These are phyloP conservation scores for Tinea trinotella DNA, from an alignment of 2,888 invertebrate species.

Conservation along the genomic window DNA sequence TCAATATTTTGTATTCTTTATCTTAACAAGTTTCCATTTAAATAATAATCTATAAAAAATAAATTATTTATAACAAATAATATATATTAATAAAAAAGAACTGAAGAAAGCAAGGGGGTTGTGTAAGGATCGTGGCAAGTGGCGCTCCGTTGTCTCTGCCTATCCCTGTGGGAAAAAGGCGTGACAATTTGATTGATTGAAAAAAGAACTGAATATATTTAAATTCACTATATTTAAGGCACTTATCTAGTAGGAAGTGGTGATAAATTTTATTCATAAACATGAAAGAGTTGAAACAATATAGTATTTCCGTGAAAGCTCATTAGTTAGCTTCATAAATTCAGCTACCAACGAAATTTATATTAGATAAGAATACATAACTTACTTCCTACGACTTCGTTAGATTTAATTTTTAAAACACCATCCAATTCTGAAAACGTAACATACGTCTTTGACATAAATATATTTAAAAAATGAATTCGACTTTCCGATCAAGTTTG, in stretches of 20 bases:
- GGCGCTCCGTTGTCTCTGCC: no score
- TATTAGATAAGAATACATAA: conserved; percentile 47
- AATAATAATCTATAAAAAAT: no score
- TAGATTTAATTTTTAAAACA: conserved; percentile 60
- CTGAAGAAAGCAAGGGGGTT: no score
- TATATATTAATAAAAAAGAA: no score
- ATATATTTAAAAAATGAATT: conserved; percentile 11
- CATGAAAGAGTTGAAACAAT: conserved; percentile 11
- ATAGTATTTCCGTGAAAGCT: conserved; percentile 36
- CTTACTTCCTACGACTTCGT: conserved; percentile 55
- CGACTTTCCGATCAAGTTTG: conserved; percentile 17
- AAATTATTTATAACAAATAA: no score
- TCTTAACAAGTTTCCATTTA: no score
- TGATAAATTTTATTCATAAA: conserved; percentile 6
- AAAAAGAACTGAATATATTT: not conserved
- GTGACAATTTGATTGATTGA: no score
- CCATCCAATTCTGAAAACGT: conserved; percentile 38
- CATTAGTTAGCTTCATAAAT: conserved; percentile 46
- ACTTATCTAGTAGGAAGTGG: not conserved
- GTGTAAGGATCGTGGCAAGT: no score
- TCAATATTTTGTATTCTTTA: not conserved
- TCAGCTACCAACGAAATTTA: conserved; percentile 37
- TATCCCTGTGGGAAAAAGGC: no score
- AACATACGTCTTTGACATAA: conserved; percentile 41
- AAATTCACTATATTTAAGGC: not conserved